phyloP scores from a whole-genome alignment of 2,113 vertebrate species.

The Chloroceryle aenea region DNA sequence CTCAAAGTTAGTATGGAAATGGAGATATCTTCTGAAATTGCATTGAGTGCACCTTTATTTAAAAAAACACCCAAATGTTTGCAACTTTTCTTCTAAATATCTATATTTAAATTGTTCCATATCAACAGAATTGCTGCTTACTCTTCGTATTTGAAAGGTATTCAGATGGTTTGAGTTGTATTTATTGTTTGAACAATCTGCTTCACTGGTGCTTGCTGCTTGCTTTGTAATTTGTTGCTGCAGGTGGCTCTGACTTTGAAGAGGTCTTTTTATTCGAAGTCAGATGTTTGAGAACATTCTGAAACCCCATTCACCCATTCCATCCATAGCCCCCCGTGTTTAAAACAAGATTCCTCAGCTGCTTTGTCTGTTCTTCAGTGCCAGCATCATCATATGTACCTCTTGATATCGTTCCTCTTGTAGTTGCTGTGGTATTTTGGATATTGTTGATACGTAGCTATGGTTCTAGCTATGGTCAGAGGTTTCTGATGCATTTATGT shows the following conservation, averaged over 20 bases:
- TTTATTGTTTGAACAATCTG: constrained; percentile 31
- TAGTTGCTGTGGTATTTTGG: neutral
- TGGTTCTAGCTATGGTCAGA: neutral
- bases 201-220: neutral
- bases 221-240: constrained; percentile 35
- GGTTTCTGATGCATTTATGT: neutral
- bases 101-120: neutral
- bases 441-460: neutral
- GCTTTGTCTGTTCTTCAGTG: neutral
- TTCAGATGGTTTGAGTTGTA: constrained; percentile 9
- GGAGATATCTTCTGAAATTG: neutral
- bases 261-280: constrained; percentile 1
- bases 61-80: neutral
- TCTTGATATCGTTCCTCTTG: neutral
- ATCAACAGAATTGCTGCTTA: constrained; percentile 17
- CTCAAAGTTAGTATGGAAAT: constrained; percentile 11
- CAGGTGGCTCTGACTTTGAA: constrained; percentile 1
- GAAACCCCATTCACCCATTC: neutral
- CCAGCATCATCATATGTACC: neutral
- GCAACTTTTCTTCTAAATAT: constrained; percentile 6
- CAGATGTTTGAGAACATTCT: neutral
- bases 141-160: constrained; percentile 12
- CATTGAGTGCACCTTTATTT: neutral
- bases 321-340: neutral
- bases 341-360: neutral